Evolutionary conservation across 2,797 vertebrate species (phyloP), one percentile per base, ranked within the genome.

Genomic region (Sebastes cheni): DNA sequence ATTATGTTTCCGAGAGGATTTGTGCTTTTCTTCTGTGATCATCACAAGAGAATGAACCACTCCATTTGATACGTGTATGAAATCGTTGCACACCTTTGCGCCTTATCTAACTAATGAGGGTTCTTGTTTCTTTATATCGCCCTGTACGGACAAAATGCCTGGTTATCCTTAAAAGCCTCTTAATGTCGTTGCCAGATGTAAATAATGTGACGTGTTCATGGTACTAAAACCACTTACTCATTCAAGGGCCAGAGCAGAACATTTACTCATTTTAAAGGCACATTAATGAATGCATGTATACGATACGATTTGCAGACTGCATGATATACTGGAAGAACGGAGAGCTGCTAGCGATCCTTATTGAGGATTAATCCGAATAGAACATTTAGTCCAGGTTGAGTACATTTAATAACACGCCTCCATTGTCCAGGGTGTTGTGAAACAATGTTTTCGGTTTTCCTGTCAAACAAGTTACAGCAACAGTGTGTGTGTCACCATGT

Each of bases 21-120:
- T 67, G 23, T 83, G 62, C 59, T 80, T 65, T 68, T 59, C 23
- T 50, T 87, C 22, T 50, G 54, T 65, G 68, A 77, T 74, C 50
- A 72, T 73, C 71, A 70, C 79, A 65, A 55, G 30, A 64, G 39
- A 74, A 77, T 54, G 65, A 92, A 75, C 69, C 78, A 83, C 86
- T 89, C 69, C 46, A 71, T 81, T 75, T 87, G 62, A 86, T 56
- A 74, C 5, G 25, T 80, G 77, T 29, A 42, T 89, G 77, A 86
- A 86, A 80, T 78, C 18, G 42, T 88, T 87, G 71, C 81, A 88
- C 89, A 91, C 90, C 86, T 89, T 79, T 76, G 83, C 86, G 92
- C 92, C 93, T 92, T 94, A 92, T 92, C 78, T 60, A 70, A 82
- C 68, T 50, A 80, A 58, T 66, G 69, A 89, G 54, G 80, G 79